phyloP scores from a whole-genome alignment of 2,797 vertebrate genomes.

The Poeciliopsis presidionis region DNA sequence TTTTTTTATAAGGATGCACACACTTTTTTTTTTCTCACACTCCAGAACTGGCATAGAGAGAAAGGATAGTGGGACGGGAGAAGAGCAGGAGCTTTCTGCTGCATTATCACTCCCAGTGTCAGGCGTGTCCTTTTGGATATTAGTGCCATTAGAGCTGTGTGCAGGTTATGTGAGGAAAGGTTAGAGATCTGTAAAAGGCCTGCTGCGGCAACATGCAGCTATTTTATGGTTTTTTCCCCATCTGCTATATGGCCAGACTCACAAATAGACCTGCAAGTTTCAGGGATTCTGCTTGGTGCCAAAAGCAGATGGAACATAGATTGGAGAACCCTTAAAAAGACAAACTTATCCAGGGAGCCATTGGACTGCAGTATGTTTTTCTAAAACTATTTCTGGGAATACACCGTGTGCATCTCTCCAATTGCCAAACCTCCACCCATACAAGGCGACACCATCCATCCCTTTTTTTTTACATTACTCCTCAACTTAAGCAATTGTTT shows the following conservation, averaged over 20 bases:
- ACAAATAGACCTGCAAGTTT: neutral
- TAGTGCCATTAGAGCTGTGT: slow-evolving; percentile 41
- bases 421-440: neutral
- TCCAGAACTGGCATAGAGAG: slow-evolving; percentile 9
- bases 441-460: neutral
- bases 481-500: neutral
- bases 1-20: neutral
- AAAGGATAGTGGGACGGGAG: slow-evolving; percentile 10
- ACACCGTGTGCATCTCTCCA: neutral
- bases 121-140: slow-evolving; percentile 53
- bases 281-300: neutral
- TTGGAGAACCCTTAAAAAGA: neutral
- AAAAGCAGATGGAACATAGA: neutral
- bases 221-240: slow-evolving; percentile 20
- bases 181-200: slow-evolving; percentile 23
- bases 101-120: slow-evolving; percentile 34
- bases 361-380: neutral
- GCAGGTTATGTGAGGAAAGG: slow-evolving; percentile 24
- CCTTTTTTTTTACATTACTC: neutral
- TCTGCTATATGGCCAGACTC: slow-evolving; percentile 3
- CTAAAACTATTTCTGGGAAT: neutral
- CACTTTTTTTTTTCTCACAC: neutral
- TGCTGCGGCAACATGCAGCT: slow-evolving; percentile 22
- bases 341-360: neutral
- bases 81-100: slow-evolving; percentile 19